phyloP scores from a whole-genome alignment of 2,797 vertebrate genomes.

The Halcyon badia region DNA sequence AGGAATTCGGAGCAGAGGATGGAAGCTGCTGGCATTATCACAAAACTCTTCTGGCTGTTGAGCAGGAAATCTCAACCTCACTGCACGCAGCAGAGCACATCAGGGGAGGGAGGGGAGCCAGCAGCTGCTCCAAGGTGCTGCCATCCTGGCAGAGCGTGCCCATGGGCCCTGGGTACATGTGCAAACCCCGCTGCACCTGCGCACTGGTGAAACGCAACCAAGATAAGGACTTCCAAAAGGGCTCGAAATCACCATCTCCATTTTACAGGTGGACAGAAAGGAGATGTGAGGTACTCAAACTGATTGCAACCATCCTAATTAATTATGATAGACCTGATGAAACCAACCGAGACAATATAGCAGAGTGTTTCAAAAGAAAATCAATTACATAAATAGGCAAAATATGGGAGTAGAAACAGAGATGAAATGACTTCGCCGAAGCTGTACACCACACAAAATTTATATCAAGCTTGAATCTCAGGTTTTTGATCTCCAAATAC shows the following conservation, averaged over 20 bases:
- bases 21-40: background rate
- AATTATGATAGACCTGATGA: background rate
- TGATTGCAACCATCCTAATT: background rate
- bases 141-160: background rate
- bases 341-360: background rate
- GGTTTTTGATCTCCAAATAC: slow-evolving; percentile 39
- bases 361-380: background rate
- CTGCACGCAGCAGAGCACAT: accelerated
- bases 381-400: background rate
- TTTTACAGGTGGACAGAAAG: background rate
- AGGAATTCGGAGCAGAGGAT: background rate
- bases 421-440: slow-evolving; percentile 10
- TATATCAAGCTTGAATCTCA: background rate
- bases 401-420: background rate
- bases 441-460: background rate
- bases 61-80: no score
- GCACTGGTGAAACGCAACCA: accelerated
- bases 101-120: background rate
- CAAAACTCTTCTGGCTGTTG: background rate
- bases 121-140: background rate
- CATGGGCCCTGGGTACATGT: accelerated
- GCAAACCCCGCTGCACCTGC: background rate
- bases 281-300: background rate
- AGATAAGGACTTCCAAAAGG: background rate
- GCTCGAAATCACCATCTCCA: background rate